Evolutionary conservation across 2,113 vertebrate species (phyloP).

Genomic region (Antigone vipio): DNA sequence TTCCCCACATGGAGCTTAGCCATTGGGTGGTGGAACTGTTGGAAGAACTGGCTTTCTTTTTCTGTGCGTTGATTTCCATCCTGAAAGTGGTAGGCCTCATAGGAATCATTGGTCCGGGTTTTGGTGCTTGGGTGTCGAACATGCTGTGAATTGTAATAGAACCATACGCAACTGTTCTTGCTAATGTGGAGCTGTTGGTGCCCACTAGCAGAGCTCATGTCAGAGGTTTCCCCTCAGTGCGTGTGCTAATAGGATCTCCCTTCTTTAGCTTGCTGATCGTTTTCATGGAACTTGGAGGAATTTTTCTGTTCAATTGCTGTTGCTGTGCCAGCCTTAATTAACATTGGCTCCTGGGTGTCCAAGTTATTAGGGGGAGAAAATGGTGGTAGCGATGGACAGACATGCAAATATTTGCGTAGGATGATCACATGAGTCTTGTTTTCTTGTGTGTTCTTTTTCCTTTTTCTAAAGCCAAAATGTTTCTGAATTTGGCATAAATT

Average conservation of each 20-base stretch:
- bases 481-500: background rate
- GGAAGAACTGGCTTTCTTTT: background rate
- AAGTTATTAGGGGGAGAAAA: background rate
- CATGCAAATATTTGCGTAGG: background rate
- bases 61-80: background rate
- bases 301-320: background rate
- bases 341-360: background rate
- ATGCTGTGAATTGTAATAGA: background rate
- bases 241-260: background rate
- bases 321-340: background rate
- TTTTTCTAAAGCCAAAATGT: background rate
- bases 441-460: background rate
- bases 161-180: background rate
- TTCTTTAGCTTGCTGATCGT: background rate
- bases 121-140: background rate
- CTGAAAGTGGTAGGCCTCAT: background rate
- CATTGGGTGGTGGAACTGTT: background rate
- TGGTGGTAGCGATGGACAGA: background rate
- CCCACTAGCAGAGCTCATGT: background rate
- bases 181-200: background rate
- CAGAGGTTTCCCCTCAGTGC: background rate
- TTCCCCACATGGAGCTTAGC: background rate
- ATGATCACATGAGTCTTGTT: background rate
- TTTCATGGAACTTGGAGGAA: background rate
- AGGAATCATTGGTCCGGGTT: background rate